phyloP scores from a whole-genome alignment of 2,113 vertebrate species.

The Chrysochloris asiatica region DNA sequence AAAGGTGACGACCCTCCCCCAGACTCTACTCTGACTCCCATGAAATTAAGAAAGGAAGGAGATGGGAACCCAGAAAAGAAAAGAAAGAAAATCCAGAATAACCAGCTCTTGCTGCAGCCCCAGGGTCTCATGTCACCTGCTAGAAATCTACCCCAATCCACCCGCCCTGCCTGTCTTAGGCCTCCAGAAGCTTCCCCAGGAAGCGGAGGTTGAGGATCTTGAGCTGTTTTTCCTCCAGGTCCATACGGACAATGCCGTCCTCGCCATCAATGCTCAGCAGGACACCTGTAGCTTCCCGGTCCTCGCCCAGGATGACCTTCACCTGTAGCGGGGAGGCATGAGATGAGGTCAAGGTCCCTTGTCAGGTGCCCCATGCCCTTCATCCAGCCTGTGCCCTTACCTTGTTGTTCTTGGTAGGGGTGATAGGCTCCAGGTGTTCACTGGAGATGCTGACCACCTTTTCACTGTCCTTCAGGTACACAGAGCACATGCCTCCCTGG shows the following conservation, averaged over 20 bases:
- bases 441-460: slow-evolving; percentile 96
- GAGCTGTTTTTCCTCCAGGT: slow-evolving; percentile 92
- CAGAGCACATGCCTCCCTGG: slow-evolving; percentile 95
- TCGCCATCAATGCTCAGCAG: slow-evolving; percentile 94
- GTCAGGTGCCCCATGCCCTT: background rate
- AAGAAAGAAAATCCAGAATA: background rate
- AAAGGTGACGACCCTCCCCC: slow-evolving; percentile 11
- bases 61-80: slow-evolving; percentile 6
- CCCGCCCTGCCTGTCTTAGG: slow-evolving; percentile 49
- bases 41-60: slow-evolving; percentile 24
- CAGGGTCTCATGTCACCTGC: background rate
- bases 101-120: too few species aligned
- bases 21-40: slow-evolving; percentile 39
- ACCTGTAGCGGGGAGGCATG: slow-evolving; percentile 84
- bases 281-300: slow-evolving; percentile 93
- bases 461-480: slow-evolving; percentile 93
- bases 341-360: accelerated
- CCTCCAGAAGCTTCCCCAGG: slow-evolving; percentile 92
- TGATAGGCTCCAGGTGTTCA: slow-evolving; percentile 95
- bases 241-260: slow-evolving; percentile 95
- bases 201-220: slow-evolving; percentile 96
- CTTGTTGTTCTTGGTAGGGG: slow-evolving; percentile 96
- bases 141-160: background rate
- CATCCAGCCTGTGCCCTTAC: slow-evolving; percentile 75
- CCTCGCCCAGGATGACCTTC: slow-evolving; percentile 95